Evolutionary conservation across 2,797 vertebrate species (phyloP), one percentile per base, ranked within the genome.

Genomic region (Tadarida brasiliensis): DNA sequence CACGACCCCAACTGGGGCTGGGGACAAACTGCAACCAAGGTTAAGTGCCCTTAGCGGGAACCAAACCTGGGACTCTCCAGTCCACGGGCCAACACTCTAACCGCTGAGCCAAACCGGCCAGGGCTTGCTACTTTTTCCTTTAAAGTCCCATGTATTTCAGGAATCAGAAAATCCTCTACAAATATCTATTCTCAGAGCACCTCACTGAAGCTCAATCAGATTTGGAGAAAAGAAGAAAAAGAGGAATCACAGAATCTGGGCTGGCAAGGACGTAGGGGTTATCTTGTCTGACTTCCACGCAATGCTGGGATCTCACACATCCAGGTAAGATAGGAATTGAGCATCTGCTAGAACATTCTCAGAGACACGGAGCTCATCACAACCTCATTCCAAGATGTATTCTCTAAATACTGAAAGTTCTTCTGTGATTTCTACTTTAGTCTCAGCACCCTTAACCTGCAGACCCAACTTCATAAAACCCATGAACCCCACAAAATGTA

Each of bases 111-210:
- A 44, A 44, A 44, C 39, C 39, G 39, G 39, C 39, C 39, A 44
- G 39, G 39, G 39, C 3, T 56, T 74, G 56, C 65, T 61, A 39
- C 20, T 44, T 63, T 71, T 56, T 19, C 56, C 77, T 65, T 67
- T 47, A 44, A 73, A 67, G 68, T 35, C 5, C 1, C 30, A 70
- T 3, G 54, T 80, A 70, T 56, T 57, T 56, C 70, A 91, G n/a
- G 49, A 82, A 90, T 68, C 70, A n/a, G 73, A 80, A 94, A 78
- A 68, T 28, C 17, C 26, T 86, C n/a, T 70, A 44, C 30, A 81
- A 71, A 19, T 51, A 51, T 11, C 20, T 73, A 33, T 61, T 44
- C 26, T 94, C 51, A 51, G 47, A 28, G 63, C 15, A 2, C 17
- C 28, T 33, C 28, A 28, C 3, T 65, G 24, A 74, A 35, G 68